phyloP scores from a whole-genome alignment of 2,797 vertebrate species.

The Percopsis omiscomaycus region DNA sequence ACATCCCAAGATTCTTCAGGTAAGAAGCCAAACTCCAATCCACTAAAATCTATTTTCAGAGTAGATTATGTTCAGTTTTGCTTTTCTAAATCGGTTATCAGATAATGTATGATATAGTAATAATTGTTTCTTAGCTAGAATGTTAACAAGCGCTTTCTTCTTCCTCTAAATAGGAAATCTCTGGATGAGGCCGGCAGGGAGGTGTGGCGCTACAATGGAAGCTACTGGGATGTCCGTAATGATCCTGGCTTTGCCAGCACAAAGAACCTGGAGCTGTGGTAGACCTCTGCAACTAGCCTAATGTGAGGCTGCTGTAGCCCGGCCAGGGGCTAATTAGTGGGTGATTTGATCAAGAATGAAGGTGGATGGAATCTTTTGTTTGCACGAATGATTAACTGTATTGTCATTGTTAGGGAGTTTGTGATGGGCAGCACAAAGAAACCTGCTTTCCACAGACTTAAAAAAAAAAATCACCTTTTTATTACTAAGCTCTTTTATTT shows the following conservation, averaged over 20 bases:
- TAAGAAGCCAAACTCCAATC: conserved; percentile 42
- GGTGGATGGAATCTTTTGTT: neutral
- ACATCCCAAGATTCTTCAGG: conserved; percentile 89
- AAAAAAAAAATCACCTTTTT: too few species aligned
- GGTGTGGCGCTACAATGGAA: conserved; percentile 84
- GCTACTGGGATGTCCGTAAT: conserved; percentile 86
- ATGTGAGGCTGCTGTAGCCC: conserved; percentile 15
- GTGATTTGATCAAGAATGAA: neutral
- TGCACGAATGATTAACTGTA: neutral
- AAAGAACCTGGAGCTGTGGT: conserved; percentile 87
- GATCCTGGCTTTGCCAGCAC: conserved; percentile 83
- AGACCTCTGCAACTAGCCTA: conserved; percentile 18
- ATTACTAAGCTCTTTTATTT: too few species aligned
- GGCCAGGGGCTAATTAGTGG: neutral
- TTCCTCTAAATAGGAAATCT: conserved; percentile 69
- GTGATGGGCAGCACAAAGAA: neutral
- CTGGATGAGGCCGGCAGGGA: conserved; percentile 79
- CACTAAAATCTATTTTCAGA: too few species aligned
- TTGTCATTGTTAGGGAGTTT: neutral
- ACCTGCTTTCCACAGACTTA: neutral
- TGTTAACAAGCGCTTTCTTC: too few species aligned
- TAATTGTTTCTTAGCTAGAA: neutral
- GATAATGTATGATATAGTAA: too few species aligned
- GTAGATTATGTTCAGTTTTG: neutral
- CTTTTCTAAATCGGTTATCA: neutral